phyloP scores from a whole-genome alignment of 2,888 invertebrate species.

The Dolomedes plantarius region DNA sequence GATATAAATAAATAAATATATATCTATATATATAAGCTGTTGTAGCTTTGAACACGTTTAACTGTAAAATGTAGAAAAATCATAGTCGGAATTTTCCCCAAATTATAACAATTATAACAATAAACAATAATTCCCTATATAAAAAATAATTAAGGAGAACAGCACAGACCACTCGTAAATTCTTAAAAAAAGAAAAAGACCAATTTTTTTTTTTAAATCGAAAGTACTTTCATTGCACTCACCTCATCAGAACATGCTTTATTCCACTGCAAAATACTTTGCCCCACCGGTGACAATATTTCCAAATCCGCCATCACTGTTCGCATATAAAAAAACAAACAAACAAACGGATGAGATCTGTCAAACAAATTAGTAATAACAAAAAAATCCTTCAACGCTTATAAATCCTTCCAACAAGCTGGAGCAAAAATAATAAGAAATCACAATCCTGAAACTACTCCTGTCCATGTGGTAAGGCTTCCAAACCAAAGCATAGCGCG shows the following conservation, averaged over 20 bases:
- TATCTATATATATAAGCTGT: too few relatives aligned
- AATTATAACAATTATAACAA: too few relatives aligned
- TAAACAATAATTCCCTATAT: too few relatives aligned
- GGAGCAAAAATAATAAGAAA: too few relatives aligned
- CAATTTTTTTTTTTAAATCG: too few relatives aligned
- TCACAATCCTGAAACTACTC: background rate
- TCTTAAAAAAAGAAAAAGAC: too few relatives aligned
- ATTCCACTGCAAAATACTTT: slow-evolving; percentile 62
- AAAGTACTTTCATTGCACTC: background rate
- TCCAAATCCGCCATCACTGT: slow-evolving; percentile 63
- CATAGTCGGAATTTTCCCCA: too few relatives aligned
- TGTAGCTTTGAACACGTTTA: too few relatives aligned
- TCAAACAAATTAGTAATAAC: slow-evolving; percentile 7
- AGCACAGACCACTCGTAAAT: too few relatives aligned
- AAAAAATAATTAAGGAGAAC: too few relatives aligned
- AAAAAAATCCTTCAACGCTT: background rate
- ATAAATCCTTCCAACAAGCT: background rate
- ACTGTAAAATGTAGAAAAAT: too few relatives aligned
- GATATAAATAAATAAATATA: too few relatives aligned
- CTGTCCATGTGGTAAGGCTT: slow-evolving; percentile 36
- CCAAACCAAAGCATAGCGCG: background rate
- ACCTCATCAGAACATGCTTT: slow-evolving; percentile 65
- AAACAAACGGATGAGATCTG: background rate
- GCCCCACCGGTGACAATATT: slow-evolving; percentile 57
- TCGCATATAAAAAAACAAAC: background rate